Conservation (phyloP, 2,888 invertebrate species). For the Caenorhabditis zanzibari region DNA sequence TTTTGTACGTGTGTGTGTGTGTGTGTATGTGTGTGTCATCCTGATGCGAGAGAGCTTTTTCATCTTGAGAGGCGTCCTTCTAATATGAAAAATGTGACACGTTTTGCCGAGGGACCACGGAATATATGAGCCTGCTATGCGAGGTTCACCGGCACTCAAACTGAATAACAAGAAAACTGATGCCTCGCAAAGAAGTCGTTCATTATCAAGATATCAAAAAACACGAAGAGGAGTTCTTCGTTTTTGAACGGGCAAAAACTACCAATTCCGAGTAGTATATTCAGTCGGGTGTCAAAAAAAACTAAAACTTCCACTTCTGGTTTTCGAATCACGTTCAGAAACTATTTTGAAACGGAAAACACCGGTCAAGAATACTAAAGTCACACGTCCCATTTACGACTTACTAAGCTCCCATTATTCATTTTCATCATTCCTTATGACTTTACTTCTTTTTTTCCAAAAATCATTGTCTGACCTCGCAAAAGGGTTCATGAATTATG, state of each 20-base stretch:
- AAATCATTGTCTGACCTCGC: slow-evolving; percentile 9
- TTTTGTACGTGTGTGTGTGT: slow-evolving; percentile 38
- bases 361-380: slow-evolving; percentile 15
- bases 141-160: slow-evolving; percentile 52
- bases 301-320: neutral
- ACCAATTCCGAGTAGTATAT: neutral
- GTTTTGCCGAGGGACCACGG: slow-evolving; percentile 45
- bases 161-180: slow-evolving; percentile 45
- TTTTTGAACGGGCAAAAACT: neutral
- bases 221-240: neutral
- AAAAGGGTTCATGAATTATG: slow-evolving; percentile 21
- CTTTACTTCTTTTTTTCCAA: slow-evolving; percentile 20
- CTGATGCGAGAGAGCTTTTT: slow-evolving; percentile 42
- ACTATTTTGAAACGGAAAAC: slow-evolving; percentile 20
- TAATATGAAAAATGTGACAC: slow-evolving; percentile 54
- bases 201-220: slow-evolving; percentile 39
- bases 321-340: neutral
- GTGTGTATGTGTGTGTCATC: slow-evolving; percentile 27
- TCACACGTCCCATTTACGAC: slow-evolving; percentile 26
- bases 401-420: slow-evolving; percentile 29
- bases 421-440: slow-evolving; percentile 24
- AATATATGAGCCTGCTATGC: slow-evolving; percentile 28
- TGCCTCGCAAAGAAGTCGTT: slow-evolving; percentile 11
- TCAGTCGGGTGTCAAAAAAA: neutral
- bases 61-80: slow-evolving; percentile 33